Evolutionary conservation across 2,797 vertebrate genomes (phyloP).

Genomic region (Scyliorhinus canicula): DNA sequence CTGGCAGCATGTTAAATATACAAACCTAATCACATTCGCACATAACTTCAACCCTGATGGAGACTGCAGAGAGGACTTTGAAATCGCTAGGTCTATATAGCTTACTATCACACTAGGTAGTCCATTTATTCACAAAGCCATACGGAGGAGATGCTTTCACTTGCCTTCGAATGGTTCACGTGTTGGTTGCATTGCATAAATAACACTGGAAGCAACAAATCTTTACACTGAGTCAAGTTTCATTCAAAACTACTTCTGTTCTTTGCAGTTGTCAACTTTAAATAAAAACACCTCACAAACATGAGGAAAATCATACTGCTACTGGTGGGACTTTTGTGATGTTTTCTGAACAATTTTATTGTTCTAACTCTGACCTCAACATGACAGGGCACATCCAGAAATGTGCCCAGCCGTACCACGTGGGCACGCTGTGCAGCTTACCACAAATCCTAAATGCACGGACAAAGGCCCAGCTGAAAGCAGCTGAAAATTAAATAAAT

Average conservation of each 20-base stretch:
- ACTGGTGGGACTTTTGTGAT: neutral
- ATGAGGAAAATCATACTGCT: no score
- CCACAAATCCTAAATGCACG: neutral
- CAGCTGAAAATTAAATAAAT: constrained; percentile 33
- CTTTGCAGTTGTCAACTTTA: neutral
- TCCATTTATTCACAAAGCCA: neutral
- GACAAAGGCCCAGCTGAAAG: constrained; percentile 17
- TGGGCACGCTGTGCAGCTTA: no score
- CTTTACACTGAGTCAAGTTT: neutral
- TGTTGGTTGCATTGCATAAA: neutral
- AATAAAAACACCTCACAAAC: neutral
- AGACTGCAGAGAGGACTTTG: neutral
- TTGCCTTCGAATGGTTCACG: neutral
- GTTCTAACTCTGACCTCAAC: neutral
- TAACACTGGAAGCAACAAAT: neutral
- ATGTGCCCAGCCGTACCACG: neutral
- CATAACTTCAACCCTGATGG: neutral
- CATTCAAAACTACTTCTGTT: neutral
- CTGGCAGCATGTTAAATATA: neutral
- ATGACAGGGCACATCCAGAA: neutral
- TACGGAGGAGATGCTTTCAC: neutral
- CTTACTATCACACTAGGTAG: neutral
- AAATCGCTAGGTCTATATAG: neutral
- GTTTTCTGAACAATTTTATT: neutral
- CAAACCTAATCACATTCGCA: neutral